Evolutionary conservation across 2,797 vertebrate species (phyloP).

Genomic region (Pampus argenteus): DNA sequence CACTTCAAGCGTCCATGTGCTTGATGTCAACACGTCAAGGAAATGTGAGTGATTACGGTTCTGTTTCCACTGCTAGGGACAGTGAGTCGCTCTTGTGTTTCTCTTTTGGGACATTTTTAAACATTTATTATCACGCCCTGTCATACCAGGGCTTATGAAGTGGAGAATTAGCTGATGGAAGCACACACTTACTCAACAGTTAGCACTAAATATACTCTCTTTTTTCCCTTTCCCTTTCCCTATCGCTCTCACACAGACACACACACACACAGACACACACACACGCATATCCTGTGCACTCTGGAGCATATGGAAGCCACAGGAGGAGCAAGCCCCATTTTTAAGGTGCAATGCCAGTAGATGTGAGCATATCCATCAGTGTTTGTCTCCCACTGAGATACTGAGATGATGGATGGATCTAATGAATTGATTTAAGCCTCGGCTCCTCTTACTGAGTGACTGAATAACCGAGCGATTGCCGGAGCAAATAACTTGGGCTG

Average conservation of each 20-base stretch:
- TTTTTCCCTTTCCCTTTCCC: neutral
- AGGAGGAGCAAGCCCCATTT: conserved; percentile 47
- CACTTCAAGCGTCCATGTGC: neutral
- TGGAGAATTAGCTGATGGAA: conserved; percentile 15
- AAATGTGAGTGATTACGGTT: conserved; percentile 1
- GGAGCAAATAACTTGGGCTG: conserved; percentile 63
- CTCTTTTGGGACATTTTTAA: conserved; percentile 16
- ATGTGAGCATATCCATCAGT: conserved; percentile 78
- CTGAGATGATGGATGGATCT: conserved; percentile 81
- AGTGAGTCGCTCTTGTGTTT: conserved; percentile 10
- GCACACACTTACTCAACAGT: conserved; percentile 7
- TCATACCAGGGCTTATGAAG: conserved; percentile 38
- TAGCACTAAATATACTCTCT: conserved; percentile 16
- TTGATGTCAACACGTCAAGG: conserved; percentile 1
- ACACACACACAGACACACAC: neutral
- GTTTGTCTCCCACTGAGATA: conserved; percentile 80
- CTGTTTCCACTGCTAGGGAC: neutral
- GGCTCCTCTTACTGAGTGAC: conserved; percentile 66
- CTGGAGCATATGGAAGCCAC: conserved; percentile 36
- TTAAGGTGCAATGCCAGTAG: conserved; percentile 66
- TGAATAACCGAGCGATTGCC: conserved; percentile 64
- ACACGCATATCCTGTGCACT: conserved; percentile 8
- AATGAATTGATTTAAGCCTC: conserved; percentile 80
- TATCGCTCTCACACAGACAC: conserved; percentile 11
- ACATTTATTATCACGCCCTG: conserved; percentile 21